phyloP scores from a whole-genome alignment of 2,797 vertebrate species.

The Glyptemys insculpta region DNA sequence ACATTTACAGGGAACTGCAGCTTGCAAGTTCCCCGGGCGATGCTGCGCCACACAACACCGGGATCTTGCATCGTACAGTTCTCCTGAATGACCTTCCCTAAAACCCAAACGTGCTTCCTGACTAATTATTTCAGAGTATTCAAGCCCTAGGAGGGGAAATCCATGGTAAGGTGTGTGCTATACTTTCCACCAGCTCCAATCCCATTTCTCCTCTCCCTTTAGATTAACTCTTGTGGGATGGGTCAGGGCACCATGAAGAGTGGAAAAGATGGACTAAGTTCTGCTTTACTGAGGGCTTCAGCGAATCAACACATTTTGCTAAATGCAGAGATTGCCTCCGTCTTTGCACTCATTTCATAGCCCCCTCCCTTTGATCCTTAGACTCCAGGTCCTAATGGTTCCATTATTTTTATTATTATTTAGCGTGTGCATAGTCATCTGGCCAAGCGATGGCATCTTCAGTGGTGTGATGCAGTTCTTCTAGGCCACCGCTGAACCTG shows the following conservation, averaged over 20 bases:
- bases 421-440: too few relatives aligned
- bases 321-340: not conserved
- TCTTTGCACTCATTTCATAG: not conserved
- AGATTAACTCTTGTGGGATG: not conserved
- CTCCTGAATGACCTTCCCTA: not conserved
- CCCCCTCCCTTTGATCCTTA: not conserved
- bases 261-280: not conserved
- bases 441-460: too few relatives aligned
- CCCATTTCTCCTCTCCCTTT: not conserved
- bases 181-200: not conserved
- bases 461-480: too few relatives aligned
- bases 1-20: not conserved
- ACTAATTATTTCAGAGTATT: not conserved
- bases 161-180: not conserved
- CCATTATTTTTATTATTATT: too few relatives aligned
- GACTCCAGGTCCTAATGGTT: not conserved
- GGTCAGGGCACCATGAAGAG: not conserved
- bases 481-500: too few relatives aligned
- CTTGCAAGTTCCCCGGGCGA: not conserved
- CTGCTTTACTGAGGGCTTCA: not conserved
- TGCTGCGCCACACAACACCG: not conserved
- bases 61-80: not conserved
- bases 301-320: not conserved
- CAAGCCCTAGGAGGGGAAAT: not conserved
- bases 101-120: not conserved